Base-by-base conservation (phyloP, 2,888 invertebrate genomes). In the Eupeodes luniger region DNA sequence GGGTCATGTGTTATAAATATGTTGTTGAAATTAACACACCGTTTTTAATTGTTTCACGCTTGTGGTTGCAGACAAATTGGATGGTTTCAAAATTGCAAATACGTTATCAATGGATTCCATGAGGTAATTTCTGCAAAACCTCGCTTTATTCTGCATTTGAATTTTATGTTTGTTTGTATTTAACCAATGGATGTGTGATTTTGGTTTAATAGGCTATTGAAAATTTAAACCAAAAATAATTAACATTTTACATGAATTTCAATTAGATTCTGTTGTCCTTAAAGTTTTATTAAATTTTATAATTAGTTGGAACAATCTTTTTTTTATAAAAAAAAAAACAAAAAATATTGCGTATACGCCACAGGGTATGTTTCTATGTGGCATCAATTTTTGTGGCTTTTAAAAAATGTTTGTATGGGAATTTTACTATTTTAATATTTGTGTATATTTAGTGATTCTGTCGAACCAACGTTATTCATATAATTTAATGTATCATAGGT, bases 101-200 rank as follows among this genome's bases (percentile, higher is more conserved):
- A 53, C 55, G 53, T 49, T 81, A 40, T 69, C 67, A 62, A 69
- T 79, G 62, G 70, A 66, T 44, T 16, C 16, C 59, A 67, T 51
- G 77, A 87, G 86, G 86, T 87, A 83, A 87, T 69, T 80, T 79
- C 36, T 53, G 40, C 44, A 69, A 80, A 64, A 47, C 47, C 40
- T 19, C 19, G 47, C 40, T 19, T 14, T 16, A 49, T 10, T 40
- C 40, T 40, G 27, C 27, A 40, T 40, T 40, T 57, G 27, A 36
- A 64, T 36, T 66, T 11, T 49, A 19, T 47, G 1, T 59, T 16
- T 67, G 10, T 76, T 19, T 55, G 11, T 76, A 0, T 16, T 9
- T 19, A 40, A 61, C 14, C 19, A 57, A 27, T 16, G 11, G 4
- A 53, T 59, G n/a, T 47, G 49, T 66, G 64, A 5, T 47, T 61